Conservation (phyloP, 2,888 invertebrate genomes). For the Plebejus argus region DNA sequence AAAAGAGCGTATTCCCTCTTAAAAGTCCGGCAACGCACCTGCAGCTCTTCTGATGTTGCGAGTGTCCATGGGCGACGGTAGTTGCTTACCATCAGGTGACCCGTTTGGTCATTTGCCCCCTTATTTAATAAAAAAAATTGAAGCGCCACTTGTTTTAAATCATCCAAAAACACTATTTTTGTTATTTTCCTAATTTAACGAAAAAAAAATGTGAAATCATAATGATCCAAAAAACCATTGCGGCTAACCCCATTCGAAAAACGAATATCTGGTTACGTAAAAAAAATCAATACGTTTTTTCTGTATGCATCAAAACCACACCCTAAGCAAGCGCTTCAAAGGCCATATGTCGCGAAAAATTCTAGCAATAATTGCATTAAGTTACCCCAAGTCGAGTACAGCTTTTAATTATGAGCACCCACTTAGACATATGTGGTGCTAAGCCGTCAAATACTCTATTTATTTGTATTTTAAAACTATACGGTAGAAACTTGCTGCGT, state of each 20-base stretch:
- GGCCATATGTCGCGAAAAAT: slow-evolving; percentile 80
- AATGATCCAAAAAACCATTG: slow-evolving; percentile 11
- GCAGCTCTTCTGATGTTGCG: no score
- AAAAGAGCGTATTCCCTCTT: no score
- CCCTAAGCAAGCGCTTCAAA: slow-evolving; percentile 51
- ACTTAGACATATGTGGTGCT: slow-evolving; percentile 76
- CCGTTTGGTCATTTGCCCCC: no score
- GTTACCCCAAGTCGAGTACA: slow-evolving; percentile 68
- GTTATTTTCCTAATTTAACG: neutral
- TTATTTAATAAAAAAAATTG: no score
- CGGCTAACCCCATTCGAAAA: slow-evolving; percentile 35
- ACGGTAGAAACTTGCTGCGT: neutral
- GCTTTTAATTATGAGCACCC: slow-evolving; percentile 75
- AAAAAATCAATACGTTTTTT: slow-evolving; percentile 35
- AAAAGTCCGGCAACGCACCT: no score
- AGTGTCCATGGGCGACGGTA: no score
- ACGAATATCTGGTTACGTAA: slow-evolving; percentile 46
- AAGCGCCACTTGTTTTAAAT: no score
- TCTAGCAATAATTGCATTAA: slow-evolving; percentile 76
- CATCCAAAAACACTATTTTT: neutral
- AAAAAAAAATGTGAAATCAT: neutral
- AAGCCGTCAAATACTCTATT: slow-evolving; percentile 29
- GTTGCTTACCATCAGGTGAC: no score
- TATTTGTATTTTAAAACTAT: slow-evolving; percentile 16
- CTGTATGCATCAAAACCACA: slow-evolving; percentile 41